phyloP scores from a whole-genome alignment of 92 coral and sea anemone species.

The Epizoanthus rinbou region DNA sequence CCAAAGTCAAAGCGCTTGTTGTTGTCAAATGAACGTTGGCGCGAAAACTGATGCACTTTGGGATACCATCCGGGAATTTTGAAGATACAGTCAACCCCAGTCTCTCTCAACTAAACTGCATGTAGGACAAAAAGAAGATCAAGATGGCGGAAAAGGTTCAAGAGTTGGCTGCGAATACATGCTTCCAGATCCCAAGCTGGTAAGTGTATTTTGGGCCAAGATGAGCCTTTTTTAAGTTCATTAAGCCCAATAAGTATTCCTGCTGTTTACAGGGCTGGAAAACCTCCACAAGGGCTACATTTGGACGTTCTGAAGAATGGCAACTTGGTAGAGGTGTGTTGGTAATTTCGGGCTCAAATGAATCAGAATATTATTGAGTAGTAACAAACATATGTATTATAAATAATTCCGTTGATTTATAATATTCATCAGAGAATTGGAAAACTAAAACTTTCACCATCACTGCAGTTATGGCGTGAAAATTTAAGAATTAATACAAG shows the following conservation, averaged over 20 bases:
- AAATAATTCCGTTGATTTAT: not conserved
- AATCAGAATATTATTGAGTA: not conserved
- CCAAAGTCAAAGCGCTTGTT: slow-evolving; percentile 14
- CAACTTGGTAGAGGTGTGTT: slow-evolving; percentile 84
- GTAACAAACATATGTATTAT: not conserved
- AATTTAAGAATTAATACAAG: too few species aligned
- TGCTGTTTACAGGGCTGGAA: slow-evolving; percentile 85
- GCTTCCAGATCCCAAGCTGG: slow-evolving; percentile 88
- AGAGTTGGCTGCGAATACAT: slow-evolving; percentile 52
- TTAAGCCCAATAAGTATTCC: slow-evolving; percentile 2
- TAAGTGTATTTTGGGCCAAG: slow-evolving; percentile 41
- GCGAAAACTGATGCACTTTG: slow-evolving; percentile 56
- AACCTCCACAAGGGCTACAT: slow-evolving; percentile 95
- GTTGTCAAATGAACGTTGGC: slow-evolving; percentile 45
- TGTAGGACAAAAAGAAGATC: slow-evolving; percentile 21
- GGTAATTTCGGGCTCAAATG: not conserved
- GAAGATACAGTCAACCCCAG: slow-evolving; percentile 4
- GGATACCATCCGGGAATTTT: slow-evolving; percentile 42
- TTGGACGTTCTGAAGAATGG: slow-evolving; percentile 91
- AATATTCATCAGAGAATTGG: too few species aligned
- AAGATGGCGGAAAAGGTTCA: slow-evolving; percentile 90
- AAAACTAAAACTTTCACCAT: too few species aligned
- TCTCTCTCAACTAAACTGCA: not conserved
- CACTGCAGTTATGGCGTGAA: too few species aligned
- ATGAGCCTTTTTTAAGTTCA: not conserved